Percentiles rank a stretch among this genome's conserved stretches.
Evolutionary conservation across 2,113 vertebrate genomes (phyloP).

Genomic region (Girardinichthys multiradiatus): DNA sequence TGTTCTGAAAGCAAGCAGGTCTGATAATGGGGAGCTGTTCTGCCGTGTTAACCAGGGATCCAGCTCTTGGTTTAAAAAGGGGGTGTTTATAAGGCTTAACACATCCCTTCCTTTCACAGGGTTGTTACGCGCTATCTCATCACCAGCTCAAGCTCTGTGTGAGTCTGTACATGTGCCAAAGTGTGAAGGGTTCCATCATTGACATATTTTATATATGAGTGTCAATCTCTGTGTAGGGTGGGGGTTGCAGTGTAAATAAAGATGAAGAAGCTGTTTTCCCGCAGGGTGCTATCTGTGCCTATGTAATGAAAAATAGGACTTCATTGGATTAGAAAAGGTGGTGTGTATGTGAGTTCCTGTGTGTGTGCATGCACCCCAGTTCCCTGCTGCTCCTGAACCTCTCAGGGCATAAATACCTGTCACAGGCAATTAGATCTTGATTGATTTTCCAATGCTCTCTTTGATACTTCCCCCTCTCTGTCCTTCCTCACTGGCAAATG

Average conservation of each 20-base stretch:
- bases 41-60: conserved; percentile 2
- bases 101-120: conserved; percentile 5
- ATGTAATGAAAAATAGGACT: conserved; percentile 63
- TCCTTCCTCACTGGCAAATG: conserved; percentile 68
- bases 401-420: conserved; percentile 75
- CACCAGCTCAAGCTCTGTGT: conserved; percentile 21
- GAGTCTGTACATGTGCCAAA: conserved; percentile 7
- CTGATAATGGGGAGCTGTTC: conserved; percentile 35
- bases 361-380: conserved; percentile 14
- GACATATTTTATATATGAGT: conserved; percentile 9
- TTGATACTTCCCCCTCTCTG: conserved; percentile 58
- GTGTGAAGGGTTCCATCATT: conserved; percentile 1
- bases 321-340: conserved; percentile 67
- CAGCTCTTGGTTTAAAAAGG: background rate
- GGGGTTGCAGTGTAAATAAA: conserved; percentile 51
- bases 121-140: conserved; percentile 35
- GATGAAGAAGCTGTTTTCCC: conserved; percentile 56
- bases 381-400: conserved; percentile 42
- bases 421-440: conserved; percentile 76
- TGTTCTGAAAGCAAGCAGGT: conserved; percentile 25
- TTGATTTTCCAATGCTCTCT: conserved; percentile 72
- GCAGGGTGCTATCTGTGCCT: conserved; percentile 60
- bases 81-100: background rate
- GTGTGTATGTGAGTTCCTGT: conserved; percentile 18
- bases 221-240: conserved; percentile 9